phyloP scores from a whole-genome alignment of 2,113 vertebrate genomes.

The Paramormyrops kingsleyae region DNA sequence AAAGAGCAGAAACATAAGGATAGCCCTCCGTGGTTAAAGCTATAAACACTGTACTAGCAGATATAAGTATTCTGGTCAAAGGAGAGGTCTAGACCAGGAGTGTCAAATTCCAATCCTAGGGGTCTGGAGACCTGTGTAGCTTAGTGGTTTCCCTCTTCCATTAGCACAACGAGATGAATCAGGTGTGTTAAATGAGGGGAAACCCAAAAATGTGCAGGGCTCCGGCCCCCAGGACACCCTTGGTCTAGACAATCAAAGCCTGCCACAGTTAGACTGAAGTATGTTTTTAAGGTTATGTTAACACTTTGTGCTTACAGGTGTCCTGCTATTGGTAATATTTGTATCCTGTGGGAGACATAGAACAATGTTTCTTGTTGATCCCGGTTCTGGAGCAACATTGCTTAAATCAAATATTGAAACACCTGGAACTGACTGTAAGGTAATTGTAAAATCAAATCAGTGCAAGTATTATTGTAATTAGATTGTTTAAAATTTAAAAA shows the following conservation, averaged over 20 bases:
- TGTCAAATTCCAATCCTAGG: too few relatives aligned
- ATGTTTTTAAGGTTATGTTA: background rate
- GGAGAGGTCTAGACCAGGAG: background rate
- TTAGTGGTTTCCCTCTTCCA: too few relatives aligned
- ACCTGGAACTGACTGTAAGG: constrained; percentile 21
- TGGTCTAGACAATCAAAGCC: background rate
- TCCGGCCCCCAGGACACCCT: too few relatives aligned
- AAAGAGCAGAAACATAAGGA: background rate
- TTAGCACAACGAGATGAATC: too few relatives aligned
- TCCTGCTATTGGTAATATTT: background rate
- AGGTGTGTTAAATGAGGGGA: too few relatives aligned
- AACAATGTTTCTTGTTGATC: background rate
- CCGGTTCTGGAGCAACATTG: background rate
- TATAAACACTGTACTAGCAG: background rate
- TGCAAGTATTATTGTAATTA: background rate
- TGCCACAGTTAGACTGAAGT: background rate
- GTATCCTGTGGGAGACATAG: background rate
- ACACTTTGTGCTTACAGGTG: background rate
- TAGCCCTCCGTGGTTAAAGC: background rate
- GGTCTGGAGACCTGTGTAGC: too few relatives aligned
- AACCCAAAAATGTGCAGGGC: too few relatives aligned
- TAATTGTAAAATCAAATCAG: background rate
- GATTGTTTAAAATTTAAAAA: background rate
- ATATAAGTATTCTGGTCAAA: background rate
- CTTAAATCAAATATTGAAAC: constrained; percentile 14